Evolutionary conservation across 2,113 vertebrate species (phyloP).

Genomic region (Neomonachus schauinslandi): DNA sequence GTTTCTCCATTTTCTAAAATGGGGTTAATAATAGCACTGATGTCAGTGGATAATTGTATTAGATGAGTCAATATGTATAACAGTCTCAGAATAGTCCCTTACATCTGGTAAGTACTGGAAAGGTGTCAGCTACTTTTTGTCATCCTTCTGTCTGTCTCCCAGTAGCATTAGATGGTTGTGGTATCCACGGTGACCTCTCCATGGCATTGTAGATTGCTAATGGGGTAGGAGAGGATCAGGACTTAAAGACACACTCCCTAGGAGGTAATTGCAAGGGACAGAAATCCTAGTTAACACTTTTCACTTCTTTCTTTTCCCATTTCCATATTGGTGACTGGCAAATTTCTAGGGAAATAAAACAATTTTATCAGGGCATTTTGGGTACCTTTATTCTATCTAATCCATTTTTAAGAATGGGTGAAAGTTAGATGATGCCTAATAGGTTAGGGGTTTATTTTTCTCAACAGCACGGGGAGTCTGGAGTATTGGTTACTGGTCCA

Average conservation of each 20-base stretch:
- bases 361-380: neutral
- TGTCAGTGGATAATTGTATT: neutral
- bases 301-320: neutral
- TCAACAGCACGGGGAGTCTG: neutral
- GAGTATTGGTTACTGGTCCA: neutral
- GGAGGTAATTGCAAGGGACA: neutral
- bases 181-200: neutral
- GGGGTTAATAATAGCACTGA: neutral
- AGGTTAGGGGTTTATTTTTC: neutral
- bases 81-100: neutral
- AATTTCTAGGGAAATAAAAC: neutral
- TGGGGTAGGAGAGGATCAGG: neutral
- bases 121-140: neutral
- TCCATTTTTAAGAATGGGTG: conserved; percentile 7
- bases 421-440: neutral
- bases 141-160: neutral
- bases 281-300: neutral
- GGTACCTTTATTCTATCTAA: neutral
- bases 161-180: neutral
- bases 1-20: conserved; percentile 10
- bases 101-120: neutral
- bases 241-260: neutral
- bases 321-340: neutral
- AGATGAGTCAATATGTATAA: neutral
- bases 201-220: neutral